Conservation (phyloP, 2,888 invertebrate genomes). For the Dione juno region DNA sequence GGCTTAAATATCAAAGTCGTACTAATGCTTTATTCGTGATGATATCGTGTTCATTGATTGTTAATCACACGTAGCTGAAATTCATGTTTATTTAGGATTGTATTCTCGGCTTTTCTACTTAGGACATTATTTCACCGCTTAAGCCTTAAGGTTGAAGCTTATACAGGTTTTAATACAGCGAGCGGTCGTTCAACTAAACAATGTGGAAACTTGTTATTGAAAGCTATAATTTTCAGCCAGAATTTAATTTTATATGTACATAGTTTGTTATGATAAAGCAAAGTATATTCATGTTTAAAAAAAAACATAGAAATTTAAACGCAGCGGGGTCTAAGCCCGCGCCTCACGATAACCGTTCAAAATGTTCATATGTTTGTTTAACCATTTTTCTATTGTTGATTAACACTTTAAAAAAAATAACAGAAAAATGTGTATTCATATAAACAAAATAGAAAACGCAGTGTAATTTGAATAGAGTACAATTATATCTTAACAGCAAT, state of each 20-base stretch:
- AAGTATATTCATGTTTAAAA: too few species aligned
- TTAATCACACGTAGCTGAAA: conserved; percentile 32
- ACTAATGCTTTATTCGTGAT: conserved; percentile 31
- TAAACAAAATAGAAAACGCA: too few species aligned
- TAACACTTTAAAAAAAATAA: too few species aligned
- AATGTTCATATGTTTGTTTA: too few species aligned
- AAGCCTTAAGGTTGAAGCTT: conserved; percentile 47
- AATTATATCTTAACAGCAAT: too few species aligned
- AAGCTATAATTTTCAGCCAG: not conserved
- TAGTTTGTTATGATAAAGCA: too few species aligned
- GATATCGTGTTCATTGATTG: conserved; percentile 27
- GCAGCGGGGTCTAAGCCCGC: too few species aligned
- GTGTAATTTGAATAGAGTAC: too few species aligned
- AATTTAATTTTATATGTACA: not conserved
- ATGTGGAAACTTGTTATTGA: not conserved
- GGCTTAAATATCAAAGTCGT: not conserved
- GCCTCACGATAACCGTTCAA: too few species aligned
- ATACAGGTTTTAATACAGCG: conserved; percentile 44
- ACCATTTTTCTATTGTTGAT: too few species aligned
- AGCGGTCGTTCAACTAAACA: conserved; percentile 37
- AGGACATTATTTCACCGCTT: conserved; percentile 47
- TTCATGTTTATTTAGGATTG: conserved; percentile 46
- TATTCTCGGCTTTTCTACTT: conserved; percentile 35
- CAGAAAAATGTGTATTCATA: too few species aligned
- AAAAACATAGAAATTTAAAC: too few species aligned